Conservation (phyloP, 2,797 vertebrate genomes). For the Kryptopterus vitreolus region DNA sequence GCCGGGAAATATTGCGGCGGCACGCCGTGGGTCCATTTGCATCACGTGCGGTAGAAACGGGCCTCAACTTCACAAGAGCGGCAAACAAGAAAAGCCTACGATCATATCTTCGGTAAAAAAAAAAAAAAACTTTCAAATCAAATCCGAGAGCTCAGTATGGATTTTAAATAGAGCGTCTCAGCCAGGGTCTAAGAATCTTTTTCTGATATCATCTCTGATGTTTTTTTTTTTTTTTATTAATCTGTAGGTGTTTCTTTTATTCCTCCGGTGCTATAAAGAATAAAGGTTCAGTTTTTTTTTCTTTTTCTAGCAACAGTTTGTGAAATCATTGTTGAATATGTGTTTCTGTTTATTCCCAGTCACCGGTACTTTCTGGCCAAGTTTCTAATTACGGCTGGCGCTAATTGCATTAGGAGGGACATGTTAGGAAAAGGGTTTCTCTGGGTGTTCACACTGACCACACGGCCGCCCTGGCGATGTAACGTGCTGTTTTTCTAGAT, state of each 20-base stretch:
- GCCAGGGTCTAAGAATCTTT: constrained; percentile 31
- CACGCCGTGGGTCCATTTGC: constrained; percentile 49
- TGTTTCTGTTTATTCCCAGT: constrained; percentile 8
- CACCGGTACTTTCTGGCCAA: not conserved
- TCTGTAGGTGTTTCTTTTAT: constrained; percentile 35
- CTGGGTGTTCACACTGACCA: not conserved
- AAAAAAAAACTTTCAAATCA: constrained; percentile 46
- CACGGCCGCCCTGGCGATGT: not conserved
- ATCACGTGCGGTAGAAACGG: constrained; percentile 51
- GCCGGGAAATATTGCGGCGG: constrained; percentile 45
- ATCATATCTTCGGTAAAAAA: constrained; percentile 51
- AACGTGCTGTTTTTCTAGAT: not conserved
- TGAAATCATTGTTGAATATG: not conserved
- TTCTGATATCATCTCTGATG: constrained; percentile 36
- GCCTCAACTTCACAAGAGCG: constrained; percentile 32
- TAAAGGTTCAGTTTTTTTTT: constrained; percentile 24
- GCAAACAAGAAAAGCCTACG: constrained; percentile 51
- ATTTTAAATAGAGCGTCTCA: constrained; percentile 40
- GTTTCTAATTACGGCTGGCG: constrained; percentile 22
- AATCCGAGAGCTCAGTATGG: constrained; percentile 40
- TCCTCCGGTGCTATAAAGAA: constrained; percentile 23
- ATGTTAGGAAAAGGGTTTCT: not conserved
- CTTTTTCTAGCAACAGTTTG: constrained; percentile 15
- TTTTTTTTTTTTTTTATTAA: constrained; percentile 34
- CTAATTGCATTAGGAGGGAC: constrained; percentile 11